phyloP scores from a whole-genome alignment of 2,113 vertebrate genomes.

The Chamaetylas fuelleborni region DNA sequence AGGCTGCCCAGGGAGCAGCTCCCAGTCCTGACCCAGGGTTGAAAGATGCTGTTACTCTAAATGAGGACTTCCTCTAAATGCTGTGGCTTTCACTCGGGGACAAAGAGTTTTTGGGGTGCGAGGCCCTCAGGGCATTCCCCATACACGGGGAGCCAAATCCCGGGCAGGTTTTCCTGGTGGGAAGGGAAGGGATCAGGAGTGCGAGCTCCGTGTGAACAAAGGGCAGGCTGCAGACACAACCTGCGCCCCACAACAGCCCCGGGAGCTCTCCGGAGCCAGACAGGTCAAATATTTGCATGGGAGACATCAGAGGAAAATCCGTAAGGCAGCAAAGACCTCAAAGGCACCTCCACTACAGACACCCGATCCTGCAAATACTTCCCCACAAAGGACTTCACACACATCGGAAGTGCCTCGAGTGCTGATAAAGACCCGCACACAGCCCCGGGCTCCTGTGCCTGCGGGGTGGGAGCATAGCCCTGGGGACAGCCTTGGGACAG shows the following conservation, averaged over 20 bases:
- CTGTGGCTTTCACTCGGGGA: neutral
- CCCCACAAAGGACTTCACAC: conserved; percentile 12
- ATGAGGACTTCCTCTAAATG: neutral
- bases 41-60: neutral
- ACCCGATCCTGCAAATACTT: neutral
- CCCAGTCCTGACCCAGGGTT: neutral
- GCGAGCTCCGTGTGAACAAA: neutral
- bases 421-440: neutral
- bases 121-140: neutral
- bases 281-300: conserved; percentile 53
- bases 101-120: neutral
- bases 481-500: neutral
- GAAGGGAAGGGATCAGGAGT: neutral
- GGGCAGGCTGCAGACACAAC: neutral
- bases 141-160: accelerated
- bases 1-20: neutral
- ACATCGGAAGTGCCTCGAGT: neutral
- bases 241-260: neutral
- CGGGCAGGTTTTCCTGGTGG: accelerated
- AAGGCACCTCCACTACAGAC: conserved; percentile 13
- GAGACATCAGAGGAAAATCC: conserved; percentile 45
- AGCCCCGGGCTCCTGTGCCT: neutral
- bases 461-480: accelerated
- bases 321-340: conserved; percentile 16
- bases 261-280: conserved; percentile 10